Evolutionary conservation across 2,797 vertebrate species (phyloP), one percentile per base, ranked within the genome.

Genomic region (Lithobates sylvaticus): DNA sequence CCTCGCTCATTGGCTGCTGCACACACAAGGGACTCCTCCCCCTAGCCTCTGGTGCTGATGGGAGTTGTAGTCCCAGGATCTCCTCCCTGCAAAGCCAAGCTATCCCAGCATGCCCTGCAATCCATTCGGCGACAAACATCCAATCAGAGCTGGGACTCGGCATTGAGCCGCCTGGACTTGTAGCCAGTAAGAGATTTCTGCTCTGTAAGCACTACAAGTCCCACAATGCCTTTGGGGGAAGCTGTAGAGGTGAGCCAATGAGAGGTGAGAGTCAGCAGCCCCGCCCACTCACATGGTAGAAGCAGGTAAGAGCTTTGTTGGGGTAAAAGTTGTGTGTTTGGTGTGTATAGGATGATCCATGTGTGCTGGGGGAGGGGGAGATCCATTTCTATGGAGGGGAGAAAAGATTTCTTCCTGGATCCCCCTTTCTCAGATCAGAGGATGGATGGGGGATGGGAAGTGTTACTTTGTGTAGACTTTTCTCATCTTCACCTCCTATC

Each of bases 261-360:
- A 10, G 74, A 18, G 44, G 5, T 1, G 29, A 34, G 74, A 0
- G 15, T 77, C 2, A 9, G 10, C 15, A 1, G 13, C 27, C 44
- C 73, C 74, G 65, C 74, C 82, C 74, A 10, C 82, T 77, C 82
- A 84, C 82, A 77, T 84, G 82, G 74, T 69, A 50, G 82, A 67
- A 77, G 74, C 67, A 84, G 82, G 82, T 84, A 84, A 67, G 82
- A 58, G 44, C 74, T 69, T 77, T 84, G 82, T 84, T 69, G 64
- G 81, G 5, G 16, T 71, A 54, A 54, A 54, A 54, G 16, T 16
- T 54, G 15, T 13, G 13, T 54, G 13, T 54, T 50, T 50, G 12
- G 50, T 54, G 50, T 54, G 5, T 18, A 18, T 54, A 6, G 16
- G 50, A 54, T 47, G 18, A 34, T 58, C 32, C 50, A 61, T 76